Conservation (phyloP, 2,113 vertebrate genomes). For the Muscicapa adusta region DNA sequence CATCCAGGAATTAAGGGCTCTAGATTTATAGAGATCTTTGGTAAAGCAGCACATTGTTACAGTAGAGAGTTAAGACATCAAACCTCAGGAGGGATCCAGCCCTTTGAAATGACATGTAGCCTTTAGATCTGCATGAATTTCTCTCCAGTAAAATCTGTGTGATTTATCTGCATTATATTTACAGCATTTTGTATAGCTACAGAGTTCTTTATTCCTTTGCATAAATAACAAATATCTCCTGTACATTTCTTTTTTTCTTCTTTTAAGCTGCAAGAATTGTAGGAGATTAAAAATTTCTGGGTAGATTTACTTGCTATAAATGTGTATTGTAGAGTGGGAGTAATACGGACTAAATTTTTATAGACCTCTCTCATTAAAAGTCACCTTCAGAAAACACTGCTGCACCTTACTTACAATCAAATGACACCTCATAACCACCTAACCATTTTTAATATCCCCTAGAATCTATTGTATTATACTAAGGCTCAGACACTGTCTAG, state of each 20-base stretch:
- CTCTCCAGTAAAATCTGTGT: conserved; percentile 7
- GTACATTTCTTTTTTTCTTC: conserved; percentile 12
- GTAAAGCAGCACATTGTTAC: conserved; percentile 23
- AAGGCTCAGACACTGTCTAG: conserved; percentile 75
- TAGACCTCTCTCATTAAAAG: conserved; percentile 73
- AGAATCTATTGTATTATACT: conserved; percentile 62
- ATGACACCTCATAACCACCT: conserved; percentile 72
- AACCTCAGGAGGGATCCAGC: conserved; percentile 18
- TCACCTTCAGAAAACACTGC: conserved; percentile 75
- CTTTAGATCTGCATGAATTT: conserved; percentile 45
- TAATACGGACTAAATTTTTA: conserved; percentile 68
- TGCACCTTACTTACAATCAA: conserved; percentile 69
- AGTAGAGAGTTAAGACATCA: conserved; percentile 49
- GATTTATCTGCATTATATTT: conserved; percentile 59
- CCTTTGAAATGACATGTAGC: conserved; percentile 37
- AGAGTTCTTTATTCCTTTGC: conserved; percentile 67
- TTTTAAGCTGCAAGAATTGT: conserved; percentile 49
- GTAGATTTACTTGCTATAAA: conserved; percentile 40
- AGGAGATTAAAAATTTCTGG: conserved; percentile 19
- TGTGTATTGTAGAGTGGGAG: conserved; percentile 2
- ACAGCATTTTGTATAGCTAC: conserved; percentile 17
- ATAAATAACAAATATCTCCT: conserved; percentile 69
- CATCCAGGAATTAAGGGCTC: conserved; percentile 52
- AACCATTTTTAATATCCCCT: conserved; percentile 79
- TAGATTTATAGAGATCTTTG: conserved; percentile 37